phyloP scores from a whole-genome alignment of 1,140 invertebrate genomes.

The Tenebrio molitor region DNA sequence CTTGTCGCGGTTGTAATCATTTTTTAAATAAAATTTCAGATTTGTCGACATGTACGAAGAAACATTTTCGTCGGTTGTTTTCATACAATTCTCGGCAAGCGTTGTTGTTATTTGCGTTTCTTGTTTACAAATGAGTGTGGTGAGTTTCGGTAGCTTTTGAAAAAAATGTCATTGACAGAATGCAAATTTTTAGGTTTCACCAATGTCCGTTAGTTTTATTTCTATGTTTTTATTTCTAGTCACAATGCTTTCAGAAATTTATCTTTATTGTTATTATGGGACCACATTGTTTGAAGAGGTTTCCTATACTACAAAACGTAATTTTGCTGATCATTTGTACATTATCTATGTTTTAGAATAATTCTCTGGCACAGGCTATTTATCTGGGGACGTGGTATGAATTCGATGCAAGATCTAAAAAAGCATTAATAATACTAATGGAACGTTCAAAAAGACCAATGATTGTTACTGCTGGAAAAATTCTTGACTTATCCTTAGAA shows the following conservation, averaged over 20 bases:
- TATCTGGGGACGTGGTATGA: constrained; percentile 41
- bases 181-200: constrained; percentile 1
- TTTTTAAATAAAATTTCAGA: no score
- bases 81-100: constrained; percentile 1
- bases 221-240: not conserved
- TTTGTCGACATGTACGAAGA: not conserved
- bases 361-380: constrained; percentile 8
- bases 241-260: constrained; percentile 6
- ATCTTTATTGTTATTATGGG: constrained; percentile 40
- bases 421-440: constrained; percentile 43
- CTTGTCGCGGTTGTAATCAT: no score
- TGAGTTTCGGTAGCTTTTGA: not conserved
- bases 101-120: not conserved
- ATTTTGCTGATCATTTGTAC: no score
- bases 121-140: not conserved
- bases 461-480: constrained; percentile 35
- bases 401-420: constrained; percentile 46
- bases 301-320: not conserved
- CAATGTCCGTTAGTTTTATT: not conserved
- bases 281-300: constrained; percentile 35
- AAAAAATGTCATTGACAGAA: not conserved
- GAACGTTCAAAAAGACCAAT: no score
- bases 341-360: constrained; percentile 42
- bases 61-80: not conserved
- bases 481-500: constrained; percentile 35